phyloP scores from a whole-genome alignment of 1,140 invertebrate genomes.

The Apis laboriosa region DNA sequence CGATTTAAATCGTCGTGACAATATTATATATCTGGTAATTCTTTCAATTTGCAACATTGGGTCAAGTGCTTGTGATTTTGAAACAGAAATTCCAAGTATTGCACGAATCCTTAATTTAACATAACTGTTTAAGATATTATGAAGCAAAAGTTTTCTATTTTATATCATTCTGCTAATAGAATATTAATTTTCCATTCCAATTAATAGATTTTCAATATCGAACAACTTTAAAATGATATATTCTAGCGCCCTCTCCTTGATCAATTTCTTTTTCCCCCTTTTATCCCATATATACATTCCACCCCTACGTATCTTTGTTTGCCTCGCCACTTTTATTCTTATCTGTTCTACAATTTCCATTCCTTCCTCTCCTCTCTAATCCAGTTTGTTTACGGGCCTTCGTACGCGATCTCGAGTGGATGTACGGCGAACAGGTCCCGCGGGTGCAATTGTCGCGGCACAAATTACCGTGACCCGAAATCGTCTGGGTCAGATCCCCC shows the following conservation, averaged over 20 bases:
- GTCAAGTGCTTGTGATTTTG: no score
- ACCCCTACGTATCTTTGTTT: constrained; percentile 22
- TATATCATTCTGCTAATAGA: no score
- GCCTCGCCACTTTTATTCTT: constrained; percentile 24
- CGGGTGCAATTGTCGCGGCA: constrained; percentile 66
- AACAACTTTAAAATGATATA: no score
- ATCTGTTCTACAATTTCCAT: constrained; percentile 28
- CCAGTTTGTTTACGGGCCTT: constrained; percentile 28
- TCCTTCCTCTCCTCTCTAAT: neutral
- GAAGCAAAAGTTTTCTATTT: no score
- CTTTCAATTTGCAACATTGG: no score
- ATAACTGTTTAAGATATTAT: no score
- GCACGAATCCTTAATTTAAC: no score
- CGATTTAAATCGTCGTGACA: neutral
- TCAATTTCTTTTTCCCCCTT: neutral
- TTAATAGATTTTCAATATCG: no score
- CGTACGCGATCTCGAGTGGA: constrained; percentile 16
- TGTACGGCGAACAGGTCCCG: constrained; percentile 56
- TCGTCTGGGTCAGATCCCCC: constrained; percentile 51
- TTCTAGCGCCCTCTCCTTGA: neutral
- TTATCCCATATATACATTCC: no score
- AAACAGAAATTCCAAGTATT: no score
- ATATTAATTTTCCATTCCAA: no score
- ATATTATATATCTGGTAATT: no score
- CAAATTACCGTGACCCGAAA: constrained; percentile 62